These are phyloP conservation scores for Galaxea fascicularis DNA, from an alignment of 92 coral and sea anemone species.

Conservation along the genomic window DNA sequence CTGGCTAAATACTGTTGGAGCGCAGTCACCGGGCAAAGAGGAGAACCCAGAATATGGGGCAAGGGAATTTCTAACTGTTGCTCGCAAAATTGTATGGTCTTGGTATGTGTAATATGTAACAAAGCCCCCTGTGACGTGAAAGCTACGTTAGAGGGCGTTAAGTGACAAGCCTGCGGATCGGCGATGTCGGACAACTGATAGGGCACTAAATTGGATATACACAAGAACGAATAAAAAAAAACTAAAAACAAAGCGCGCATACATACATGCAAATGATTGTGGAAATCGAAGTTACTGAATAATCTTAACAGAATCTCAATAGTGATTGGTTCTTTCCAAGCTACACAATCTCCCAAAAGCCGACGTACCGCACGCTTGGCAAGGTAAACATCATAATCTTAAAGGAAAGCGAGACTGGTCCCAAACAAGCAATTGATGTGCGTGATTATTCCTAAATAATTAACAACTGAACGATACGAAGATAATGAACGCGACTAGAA, in stretches of 20 bases:
- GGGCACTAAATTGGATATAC: slow-evolving; percentile 64
- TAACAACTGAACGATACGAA: slow-evolving; percentile 51
- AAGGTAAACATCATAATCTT: slow-evolving; percentile 54
- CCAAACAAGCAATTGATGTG: slow-evolving; percentile 52
- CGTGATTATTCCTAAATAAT: slow-evolving; percentile 56
- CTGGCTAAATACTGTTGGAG: slow-evolving; percentile 48
- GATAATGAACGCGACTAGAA: slow-evolving; percentile 56
- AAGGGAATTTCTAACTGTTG: slow-evolving; percentile 60
- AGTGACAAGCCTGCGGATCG: slow-evolving; percentile 19
- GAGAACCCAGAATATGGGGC: slow-evolving; percentile 51
- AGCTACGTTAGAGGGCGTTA: slow-evolving; percentile 26
- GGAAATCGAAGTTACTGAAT: slow-evolving; percentile 36
- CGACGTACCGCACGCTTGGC: slow-evolving; percentile 48
- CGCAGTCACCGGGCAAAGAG: slow-evolving; percentile 63
- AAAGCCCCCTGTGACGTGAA: slow-evolving; percentile 47
- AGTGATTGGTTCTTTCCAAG: slow-evolving; percentile 48
- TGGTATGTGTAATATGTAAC: slow-evolving; percentile 41
- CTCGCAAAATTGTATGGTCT: slow-evolving; percentile 56
- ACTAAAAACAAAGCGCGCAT: slow-evolving; percentile 63
- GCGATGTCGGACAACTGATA: slow-evolving; percentile 32
- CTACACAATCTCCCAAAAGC: slow-evolving; percentile 46
- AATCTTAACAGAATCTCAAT: slow-evolving; percentile 47
- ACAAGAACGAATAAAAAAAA: slow-evolving; percentile 55
- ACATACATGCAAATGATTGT: slow-evolving; percentile 51
- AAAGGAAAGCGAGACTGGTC: slow-evolving; percentile 40